Conservation (phyloP, 2,797 vertebrate species). For the Ceyx erithaca region DNA sequence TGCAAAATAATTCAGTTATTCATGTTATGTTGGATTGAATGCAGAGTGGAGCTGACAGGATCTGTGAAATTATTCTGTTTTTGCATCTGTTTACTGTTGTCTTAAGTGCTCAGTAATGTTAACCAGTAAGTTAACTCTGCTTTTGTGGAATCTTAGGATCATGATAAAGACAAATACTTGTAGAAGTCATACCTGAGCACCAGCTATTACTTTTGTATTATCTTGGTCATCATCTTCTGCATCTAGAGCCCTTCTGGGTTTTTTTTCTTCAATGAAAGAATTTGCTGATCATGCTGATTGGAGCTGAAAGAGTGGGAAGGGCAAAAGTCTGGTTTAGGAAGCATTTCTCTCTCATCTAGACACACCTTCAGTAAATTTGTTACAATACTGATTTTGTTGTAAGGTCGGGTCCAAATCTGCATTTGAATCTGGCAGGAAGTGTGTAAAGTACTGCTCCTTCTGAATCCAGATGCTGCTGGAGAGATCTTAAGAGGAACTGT, state of each 20-base stretch:
- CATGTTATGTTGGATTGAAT: neutral
- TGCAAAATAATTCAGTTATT: neutral
- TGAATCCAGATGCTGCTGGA: neutral
- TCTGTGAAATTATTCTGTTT: neutral
- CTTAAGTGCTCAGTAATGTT: neutral
- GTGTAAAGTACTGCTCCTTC: neutral
- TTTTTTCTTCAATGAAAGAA: neutral
- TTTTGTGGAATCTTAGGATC: neutral
- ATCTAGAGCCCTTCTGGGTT: neutral
- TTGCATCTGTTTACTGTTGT: neutral
- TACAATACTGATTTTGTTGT: neutral
- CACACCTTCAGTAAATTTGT: neutral
- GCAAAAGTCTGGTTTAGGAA: neutral
- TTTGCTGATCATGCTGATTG: neutral
- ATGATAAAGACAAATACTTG: neutral
- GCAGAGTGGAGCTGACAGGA: neutral
- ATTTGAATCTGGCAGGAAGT: neutral
- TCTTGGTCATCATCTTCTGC: neutral
- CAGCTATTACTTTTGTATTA: neutral
- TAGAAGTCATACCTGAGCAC: neutral
- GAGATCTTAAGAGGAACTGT: neutral
- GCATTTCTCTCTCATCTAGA: neutral
- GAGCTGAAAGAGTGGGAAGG: neutral
- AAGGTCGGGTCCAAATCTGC: neutral
- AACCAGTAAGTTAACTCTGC: neutral